A percentile compares a stretch with the other conserved stretches of the same genome.
Evolutionary conservation across 2,888 invertebrate species (phyloP).

Genomic region (Camponotus fellah): DNA sequence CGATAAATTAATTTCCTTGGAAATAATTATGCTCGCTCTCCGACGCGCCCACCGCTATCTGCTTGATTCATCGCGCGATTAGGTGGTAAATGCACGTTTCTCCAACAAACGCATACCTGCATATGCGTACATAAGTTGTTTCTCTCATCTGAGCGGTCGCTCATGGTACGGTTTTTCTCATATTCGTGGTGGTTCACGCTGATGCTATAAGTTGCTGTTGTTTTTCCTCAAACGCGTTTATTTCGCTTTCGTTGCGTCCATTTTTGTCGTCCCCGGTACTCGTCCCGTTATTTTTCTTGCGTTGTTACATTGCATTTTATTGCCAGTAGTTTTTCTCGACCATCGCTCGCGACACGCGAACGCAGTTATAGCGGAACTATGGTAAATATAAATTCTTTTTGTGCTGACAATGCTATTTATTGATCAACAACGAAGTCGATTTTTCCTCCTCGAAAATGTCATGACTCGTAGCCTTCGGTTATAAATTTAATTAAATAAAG

Average conservation of each 20-base stretch:
- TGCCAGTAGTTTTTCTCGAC: conserved; percentile 20
- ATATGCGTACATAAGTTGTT: conserved; percentile 20
- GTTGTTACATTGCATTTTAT: conserved; percentile 45
- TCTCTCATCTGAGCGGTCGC: conserved; percentile 37
- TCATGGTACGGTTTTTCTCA: conserved; percentile 37
- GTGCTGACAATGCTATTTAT: neutral
- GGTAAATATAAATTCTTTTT: conserved; percentile 26
- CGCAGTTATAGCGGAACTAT: conserved; percentile 27
- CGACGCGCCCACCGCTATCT: conserved; percentile 41
- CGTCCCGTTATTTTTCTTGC: conserved; percentile 53
- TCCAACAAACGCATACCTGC: neutral
- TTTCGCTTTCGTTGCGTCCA: conserved; percentile 48
- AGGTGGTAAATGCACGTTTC: conserved; percentile 39
- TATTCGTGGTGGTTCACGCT: conserved; percentile 26
- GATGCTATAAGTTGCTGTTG: conserved; percentile 35
- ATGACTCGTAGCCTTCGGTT: neutral
- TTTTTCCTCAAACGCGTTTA: conserved; percentile 48
- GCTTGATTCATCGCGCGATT: conserved; percentile 54
- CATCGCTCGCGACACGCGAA: conserved; percentile 33
- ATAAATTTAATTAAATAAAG: neutral
- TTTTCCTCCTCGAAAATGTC: neutral
- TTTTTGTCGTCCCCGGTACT: conserved; percentile 29
- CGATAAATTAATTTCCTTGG: conserved; percentile 50
- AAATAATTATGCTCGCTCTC: conserved; percentile 49
- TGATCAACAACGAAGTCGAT: neutral